Percentiles rank a stretch among this genome's conserved stretches.
Conservation (phyloP, 2,113 vertebrate species). For the Bucco capensis region DNA sequence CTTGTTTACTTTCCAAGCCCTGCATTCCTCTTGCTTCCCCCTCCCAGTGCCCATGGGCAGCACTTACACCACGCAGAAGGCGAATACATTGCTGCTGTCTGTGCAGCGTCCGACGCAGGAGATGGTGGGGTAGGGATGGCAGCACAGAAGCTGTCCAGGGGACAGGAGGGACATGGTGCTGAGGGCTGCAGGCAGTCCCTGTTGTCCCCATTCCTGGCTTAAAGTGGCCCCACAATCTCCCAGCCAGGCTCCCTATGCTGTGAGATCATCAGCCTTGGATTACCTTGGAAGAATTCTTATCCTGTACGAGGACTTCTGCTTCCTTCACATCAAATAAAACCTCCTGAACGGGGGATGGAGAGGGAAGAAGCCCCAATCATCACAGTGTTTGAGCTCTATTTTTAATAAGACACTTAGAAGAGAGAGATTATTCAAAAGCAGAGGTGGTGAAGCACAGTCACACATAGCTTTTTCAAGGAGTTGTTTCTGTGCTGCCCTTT, state of each 20-base stretch:
- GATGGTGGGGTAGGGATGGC: constrained; percentile 79
- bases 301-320: constrained; percentile 77
- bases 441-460: background rate
- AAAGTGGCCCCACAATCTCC: background rate
- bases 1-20: background rate
- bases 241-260: accelerated
- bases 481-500: background rate
- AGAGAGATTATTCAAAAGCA: background rate
- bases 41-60: background rate
- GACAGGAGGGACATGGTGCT: accelerated
- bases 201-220: accelerated
- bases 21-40: accelerated
- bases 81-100: constrained; percentile 73
- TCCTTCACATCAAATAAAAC: constrained; percentile 83
- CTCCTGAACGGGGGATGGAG: constrained; percentile 27
- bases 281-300: constrained; percentile 73
- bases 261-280: accelerated
- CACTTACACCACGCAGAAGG: constrained; percentile 80
- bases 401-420: background rate
- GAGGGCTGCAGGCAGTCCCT: background rate
- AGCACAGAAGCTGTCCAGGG: constrained; percentile 68
- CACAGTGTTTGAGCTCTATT: background rate
- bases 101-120: constrained; percentile 79
- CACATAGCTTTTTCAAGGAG: background rate
- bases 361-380: accelerated